phyloP scores from a whole-genome alignment of 2,113 vertebrate genomes.

The Barbus barbus region DNA sequence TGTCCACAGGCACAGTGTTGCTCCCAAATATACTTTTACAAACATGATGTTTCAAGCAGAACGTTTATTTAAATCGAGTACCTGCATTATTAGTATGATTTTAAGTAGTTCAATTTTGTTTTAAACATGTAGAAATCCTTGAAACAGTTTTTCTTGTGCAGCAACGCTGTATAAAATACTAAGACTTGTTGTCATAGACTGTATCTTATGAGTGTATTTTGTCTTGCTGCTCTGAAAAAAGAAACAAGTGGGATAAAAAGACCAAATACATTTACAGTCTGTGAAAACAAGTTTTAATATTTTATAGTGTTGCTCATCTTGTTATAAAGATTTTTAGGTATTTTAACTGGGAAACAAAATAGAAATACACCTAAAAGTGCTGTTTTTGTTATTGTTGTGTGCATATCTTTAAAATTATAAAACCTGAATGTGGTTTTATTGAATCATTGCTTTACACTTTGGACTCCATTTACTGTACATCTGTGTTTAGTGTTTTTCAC shows the following conservation, averaged over 20 bases:
- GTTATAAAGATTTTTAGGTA: background rate
- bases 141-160: too few species aligned
- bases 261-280: background rate
- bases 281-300: background rate
- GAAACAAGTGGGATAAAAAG: background rate
- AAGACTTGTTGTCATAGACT: background rate
- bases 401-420: too few species aligned
- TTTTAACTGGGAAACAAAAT: background rate
- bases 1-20: background rate
- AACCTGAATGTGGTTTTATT: background rate
- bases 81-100: background rate
- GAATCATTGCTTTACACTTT: background rate
- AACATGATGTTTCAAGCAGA: background rate
- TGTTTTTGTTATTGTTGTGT: too few species aligned
- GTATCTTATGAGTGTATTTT: background rate
- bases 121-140: background rate
- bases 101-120: background rate
- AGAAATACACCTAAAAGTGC: background rate
- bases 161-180: too few species aligned
- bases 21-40: background rate
- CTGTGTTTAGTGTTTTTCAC: background rate
- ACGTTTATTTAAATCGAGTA: background rate
- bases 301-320: background rate
- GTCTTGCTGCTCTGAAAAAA: background rate
- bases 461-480: background rate